Base-by-base conservation (phyloP, 2,888 invertebrate genomes). In the Phrixothrix hirtus region DNA sequence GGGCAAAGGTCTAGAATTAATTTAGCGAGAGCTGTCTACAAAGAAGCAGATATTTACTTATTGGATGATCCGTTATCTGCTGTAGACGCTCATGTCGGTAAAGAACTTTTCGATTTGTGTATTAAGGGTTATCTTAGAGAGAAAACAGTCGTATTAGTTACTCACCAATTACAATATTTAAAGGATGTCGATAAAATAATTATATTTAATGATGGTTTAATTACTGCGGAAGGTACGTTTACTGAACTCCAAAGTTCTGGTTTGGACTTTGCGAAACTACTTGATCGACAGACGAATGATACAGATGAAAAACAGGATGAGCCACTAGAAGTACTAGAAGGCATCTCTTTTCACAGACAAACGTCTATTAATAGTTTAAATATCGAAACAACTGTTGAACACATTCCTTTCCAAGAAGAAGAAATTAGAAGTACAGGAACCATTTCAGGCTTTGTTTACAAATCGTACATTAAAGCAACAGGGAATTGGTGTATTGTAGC, bases 91-190 rank as follows among this genome's bases (percentile, higher is more conserved):
- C 81, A 84, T 62, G 88, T 89, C 2, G 84, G 86, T 0, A 80
- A 81, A 62, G 82, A 84, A 62, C 79, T 89, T 27, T 88, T 88
- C 71, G 83, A 87, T 58, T 79, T 81, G 67, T 88, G 87, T 63
- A 82, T 87, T 26, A 74, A 67, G 42, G 76, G 75, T 64, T 79
- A 79, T 63, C 72, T 92, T 44, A 78, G 78, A 29, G 79, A 81
- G n/a, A 87, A 88, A 70, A 86, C 88, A 5, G 83, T 87, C 0
- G 79, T 92, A 36, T 75, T 92, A 47, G 86, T 90, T 2, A 93
- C 92, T 0, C 92, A 94, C 77, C 93, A 93, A 70, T 74, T 92
- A 39, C 92, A 93, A 71, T 91, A 88, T 61, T 76, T 89, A 5
- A 84, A 83, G 63, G 78, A 81, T 31, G 73, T 77, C n/a, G 71